Conservation (phyloP, 2,888 invertebrate genomes). For the Cryptus armator region DNA sequence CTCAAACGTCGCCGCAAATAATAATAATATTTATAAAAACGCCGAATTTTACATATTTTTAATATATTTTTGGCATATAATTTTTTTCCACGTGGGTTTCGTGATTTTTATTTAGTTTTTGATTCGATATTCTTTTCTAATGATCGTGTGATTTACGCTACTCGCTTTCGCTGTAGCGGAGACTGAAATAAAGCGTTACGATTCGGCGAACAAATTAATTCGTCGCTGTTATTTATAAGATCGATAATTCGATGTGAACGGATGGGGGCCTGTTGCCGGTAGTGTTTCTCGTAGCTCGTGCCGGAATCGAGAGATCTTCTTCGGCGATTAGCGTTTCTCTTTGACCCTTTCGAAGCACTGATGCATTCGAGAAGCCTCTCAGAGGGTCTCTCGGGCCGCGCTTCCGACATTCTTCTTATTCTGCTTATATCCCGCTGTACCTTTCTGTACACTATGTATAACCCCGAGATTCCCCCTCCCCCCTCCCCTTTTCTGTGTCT, state of each 20-base stretch:
- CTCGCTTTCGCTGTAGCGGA: neutral
- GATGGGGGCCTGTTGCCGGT: slow-evolving; percentile 6
- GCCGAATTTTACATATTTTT: neutral
- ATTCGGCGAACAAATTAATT: slow-evolving; percentile 61
- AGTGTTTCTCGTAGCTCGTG: slow-evolving; percentile 43
- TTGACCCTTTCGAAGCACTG: slow-evolving; percentile 65
- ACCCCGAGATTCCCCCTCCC: neutral
- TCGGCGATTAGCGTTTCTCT: slow-evolving; percentile 69
- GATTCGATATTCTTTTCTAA: slow-evolving; percentile 27
- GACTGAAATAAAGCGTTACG: slow-evolving; percentile 15
- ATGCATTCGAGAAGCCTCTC: slow-evolving; percentile 62
- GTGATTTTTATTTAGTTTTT: neutral
- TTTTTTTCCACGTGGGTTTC: too few relatives aligned
- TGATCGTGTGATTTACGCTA: slow-evolving; percentile 50
- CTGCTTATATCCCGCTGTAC: slow-evolving; percentile 40
- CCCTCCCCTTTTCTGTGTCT: slow-evolving; percentile 15
- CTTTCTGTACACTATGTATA: slow-evolving; percentile 38
- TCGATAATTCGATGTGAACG: slow-evolving; percentile 48
- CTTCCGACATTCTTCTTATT: slow-evolving; percentile 62
- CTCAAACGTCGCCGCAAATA: too few relatives aligned
- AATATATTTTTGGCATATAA: too few relatives aligned
- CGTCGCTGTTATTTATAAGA: slow-evolving; percentile 47
- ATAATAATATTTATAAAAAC: too few relatives aligned
- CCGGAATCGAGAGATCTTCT: slow-evolving; percentile 59
- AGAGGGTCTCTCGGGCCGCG: slow-evolving; percentile 52